Base-by-base conservation (phyloP, 2,888 invertebrate species). In the Dermolepida albohirtum region DNA sequence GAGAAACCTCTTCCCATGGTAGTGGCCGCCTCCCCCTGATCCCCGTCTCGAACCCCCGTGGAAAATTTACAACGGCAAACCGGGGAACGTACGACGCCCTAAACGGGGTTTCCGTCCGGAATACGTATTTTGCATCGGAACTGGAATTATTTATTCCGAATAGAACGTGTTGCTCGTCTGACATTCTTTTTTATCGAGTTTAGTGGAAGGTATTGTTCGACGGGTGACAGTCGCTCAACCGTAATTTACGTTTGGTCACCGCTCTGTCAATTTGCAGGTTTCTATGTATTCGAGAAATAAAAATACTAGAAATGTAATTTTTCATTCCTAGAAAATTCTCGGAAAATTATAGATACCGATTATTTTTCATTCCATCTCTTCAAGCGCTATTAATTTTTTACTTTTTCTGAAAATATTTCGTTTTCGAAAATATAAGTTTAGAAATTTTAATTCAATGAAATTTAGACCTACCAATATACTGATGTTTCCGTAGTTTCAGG, bases 51-150 rank as follows among this genome's bases (percentile, higher is more conserved):
- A 41, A 54, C 34, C 12, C 34, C 47, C 14, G 10, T 34, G 59
- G 59, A 62, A 62, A 62, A 62, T 62, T 62, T 62, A 62, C 59
- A 62, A 47, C 59, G 59, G 47, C 39, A 47, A 47, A n/a, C 16
- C 29, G 14, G 47, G 47, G 59, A 62, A 62, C 47, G 47, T 62
- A 62, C 59, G 59, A 47, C 59, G 47, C 47, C 59, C 59, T 62
- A 62, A 62, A 62, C 59, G 59, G 59, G 59, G 11, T 47, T 62
- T 43, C 39, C 40, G 66, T 22, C 59, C 57, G 59, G 59, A 50
- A 50, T 54, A 43, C 63, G 64, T 68, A 68, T 68, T 68, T 68
- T 68, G 68, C 68, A 68, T 68, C 55, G 66, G 34, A 34, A 14
- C 16, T 22, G 39, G 68, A 68, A 68, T 68, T 68, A 68, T 68